Percentiles rank a stretch among this genome's conserved stretches.
Evolutionary conservation across 2,888 invertebrate genomes (phyloP).

Genomic region (Barypeithes pellucidus): DNA sequence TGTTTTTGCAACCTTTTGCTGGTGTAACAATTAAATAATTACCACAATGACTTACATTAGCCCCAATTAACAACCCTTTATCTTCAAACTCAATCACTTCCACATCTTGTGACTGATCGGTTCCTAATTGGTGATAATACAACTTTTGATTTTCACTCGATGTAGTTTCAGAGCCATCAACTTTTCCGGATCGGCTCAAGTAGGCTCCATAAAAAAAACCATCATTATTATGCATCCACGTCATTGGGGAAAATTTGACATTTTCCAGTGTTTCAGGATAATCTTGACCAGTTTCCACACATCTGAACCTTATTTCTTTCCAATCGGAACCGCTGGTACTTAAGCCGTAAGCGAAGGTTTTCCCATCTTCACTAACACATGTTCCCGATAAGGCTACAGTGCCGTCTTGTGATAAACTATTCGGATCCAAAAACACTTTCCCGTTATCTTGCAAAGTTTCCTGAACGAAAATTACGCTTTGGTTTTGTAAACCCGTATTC

Average conservation of each 20-base stretch:
- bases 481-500: conserved; percentile 94
- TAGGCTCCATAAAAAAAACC: conserved; percentile 96
- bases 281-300: conserved; percentile 83
- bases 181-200: conserved; percentile 83
- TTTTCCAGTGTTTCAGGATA: conserved; percentile 90
- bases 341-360: conserved; percentile 91
- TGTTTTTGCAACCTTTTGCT: conserved; percentile 92
- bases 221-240: conserved; percentile 96
- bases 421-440: conserved; percentile 95
- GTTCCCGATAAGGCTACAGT: conserved; percentile 85
- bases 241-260: conserved; percentile 92
- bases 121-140: conserved; percentile 92
- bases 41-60: conserved; percentile 93
- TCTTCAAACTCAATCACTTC: conserved; percentile 93
- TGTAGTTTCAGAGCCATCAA: conserved; percentile 93
- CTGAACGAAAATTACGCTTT: conserved; percentile 95
- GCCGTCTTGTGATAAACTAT: conserved; percentile 91
- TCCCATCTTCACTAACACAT: conserved; percentile 92
- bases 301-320: conserved; percentile 89
- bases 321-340: conserved; percentile 97
- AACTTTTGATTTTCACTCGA: conserved; percentile 93
- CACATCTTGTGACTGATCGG: conserved; percentile 89
- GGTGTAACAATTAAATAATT: conserved; percentile 89
- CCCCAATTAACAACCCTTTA: conserved; percentile 93
- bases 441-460: conserved; percentile 82